A percentile compares a stretch with the other conserved stretches of the same genome.
These are phyloP conservation scores for Drosophila asahinai DNA, from an alignment of 1,140 invertebrate species.

Conservation along the genomic window DNA sequence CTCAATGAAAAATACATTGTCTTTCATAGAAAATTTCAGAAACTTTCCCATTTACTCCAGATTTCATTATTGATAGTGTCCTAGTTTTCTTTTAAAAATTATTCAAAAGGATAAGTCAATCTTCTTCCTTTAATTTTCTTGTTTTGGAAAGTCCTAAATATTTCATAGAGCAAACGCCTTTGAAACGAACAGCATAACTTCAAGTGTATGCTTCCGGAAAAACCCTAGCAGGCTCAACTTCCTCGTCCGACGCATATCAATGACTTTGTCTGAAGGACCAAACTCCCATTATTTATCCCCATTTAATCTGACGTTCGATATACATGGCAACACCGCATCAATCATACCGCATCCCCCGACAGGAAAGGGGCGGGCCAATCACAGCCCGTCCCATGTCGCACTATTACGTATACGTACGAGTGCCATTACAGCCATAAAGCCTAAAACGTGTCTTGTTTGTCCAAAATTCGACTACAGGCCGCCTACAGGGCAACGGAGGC, in stretches of 20 bases:
- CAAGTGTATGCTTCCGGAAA: slow-evolving; percentile 5
- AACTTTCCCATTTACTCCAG: too few relatives aligned
- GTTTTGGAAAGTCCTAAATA: neutral
- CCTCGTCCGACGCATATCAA: slow-evolving; percentile 38
- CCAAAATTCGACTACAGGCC: slow-evolving; percentile 51
- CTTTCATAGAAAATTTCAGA: too few relatives aligned
- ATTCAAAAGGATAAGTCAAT: too few relatives aligned
- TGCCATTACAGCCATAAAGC: slow-evolving; percentile 65
- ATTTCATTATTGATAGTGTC: too few relatives aligned
- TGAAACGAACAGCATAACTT: neutral
- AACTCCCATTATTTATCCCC: slow-evolving; percentile 63
- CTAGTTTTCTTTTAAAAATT: neutral
- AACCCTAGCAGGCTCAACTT: neutral
- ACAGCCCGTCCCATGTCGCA: slow-evolving; percentile 12
- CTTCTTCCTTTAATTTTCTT: neutral
- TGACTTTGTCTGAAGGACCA: slow-evolving; percentile 14
- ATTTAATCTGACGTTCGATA: slow-evolving; percentile 62
- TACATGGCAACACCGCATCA: slow-evolving; percentile 47
- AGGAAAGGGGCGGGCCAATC: slow-evolving; percentile 36
- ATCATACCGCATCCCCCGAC: slow-evolving; percentile 55
- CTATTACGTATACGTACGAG: slow-evolving; percentile 34
- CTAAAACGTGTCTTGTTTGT: slow-evolving; percentile 72
- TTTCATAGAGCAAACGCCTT: neutral
- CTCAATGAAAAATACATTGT: too few relatives aligned
- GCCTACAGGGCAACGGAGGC: slow-evolving; percentile 65